Conservation (phyloP, 2,113 vertebrate genomes). For the Psilopogon haemacephalus region DNA sequence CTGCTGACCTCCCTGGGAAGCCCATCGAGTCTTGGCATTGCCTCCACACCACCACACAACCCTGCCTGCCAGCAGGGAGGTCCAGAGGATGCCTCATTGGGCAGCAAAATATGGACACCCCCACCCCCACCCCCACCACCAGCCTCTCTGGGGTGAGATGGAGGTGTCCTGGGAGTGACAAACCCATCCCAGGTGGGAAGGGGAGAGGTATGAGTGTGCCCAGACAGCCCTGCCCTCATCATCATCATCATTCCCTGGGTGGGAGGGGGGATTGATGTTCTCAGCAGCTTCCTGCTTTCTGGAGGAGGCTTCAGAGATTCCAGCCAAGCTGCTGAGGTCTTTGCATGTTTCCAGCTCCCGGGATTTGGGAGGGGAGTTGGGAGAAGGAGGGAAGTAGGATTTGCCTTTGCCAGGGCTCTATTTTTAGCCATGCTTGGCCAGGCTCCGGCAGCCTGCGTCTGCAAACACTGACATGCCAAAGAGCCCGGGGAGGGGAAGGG, state of each 20-base stretch:
- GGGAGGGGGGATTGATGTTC: neutral
- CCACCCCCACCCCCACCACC: accelerated
- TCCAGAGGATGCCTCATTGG: neutral
- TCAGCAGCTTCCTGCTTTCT: neutral
- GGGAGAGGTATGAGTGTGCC: neutral
- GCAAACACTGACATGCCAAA: slow-evolving; percentile 71
- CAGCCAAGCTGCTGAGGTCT: neutral
- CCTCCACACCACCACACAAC: too few relatives aligned
- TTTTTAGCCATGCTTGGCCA: slow-evolving; percentile 72
- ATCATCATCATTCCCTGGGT: too few relatives aligned
- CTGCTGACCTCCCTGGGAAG: neutral
- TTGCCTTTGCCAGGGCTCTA: slow-evolving; percentile 55
- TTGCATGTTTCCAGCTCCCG: slow-evolving; percentile 68
- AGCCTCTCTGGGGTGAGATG: accelerated
- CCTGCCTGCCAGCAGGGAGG: too few relatives aligned
- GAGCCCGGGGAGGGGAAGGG: slow-evolving; percentile 53
- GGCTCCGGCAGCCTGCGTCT: slow-evolving; percentile 52
- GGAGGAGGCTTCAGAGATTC: neutral
- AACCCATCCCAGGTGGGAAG: neutral
- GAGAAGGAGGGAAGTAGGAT: neutral
- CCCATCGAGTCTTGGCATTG: too few relatives aligned
- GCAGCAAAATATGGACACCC: neutral
- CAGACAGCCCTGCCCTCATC: neutral
- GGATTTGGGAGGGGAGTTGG: neutral
- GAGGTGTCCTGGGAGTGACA: neutral